Base-by-base conservation (phyloP, 2,113 vertebrate genomes). In the Rhea americana region DNA sequence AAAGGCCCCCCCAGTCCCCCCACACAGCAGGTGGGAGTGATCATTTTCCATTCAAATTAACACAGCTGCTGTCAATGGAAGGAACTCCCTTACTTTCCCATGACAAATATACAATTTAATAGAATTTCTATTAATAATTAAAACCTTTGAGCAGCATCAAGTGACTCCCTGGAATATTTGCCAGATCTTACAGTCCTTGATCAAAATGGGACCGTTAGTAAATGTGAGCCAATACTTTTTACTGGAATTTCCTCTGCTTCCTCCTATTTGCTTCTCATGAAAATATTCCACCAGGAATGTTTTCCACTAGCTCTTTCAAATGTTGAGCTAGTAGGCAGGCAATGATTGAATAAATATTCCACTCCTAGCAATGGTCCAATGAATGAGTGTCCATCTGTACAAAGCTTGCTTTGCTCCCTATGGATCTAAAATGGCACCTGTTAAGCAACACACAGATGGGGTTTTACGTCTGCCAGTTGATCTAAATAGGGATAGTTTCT, bases 341-440 rank as follows among this genome's bases (percentile, higher is more conserved):
- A 91, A 62, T 93, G 82, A 50, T 68, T 92, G 87, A 94, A 91
- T 92, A 96, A 92, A 96, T 91, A 91, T 85, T 85, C 92, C 85
- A 59, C 71, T 85, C 67, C 90, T 95, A 95, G 72, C 72, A 87
- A 55, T 11, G 75, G 72, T 77, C 61, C 75, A 92, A 67, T 95
- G 93, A 96, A 91, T 87, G 91, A 91, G 63, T 72, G 94, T 95
- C 96, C 95, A 95, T 96, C 94, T 95, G 96, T 63, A 96, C 93
- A 93, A 92, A 94, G 87, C 94, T 91, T 93, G 91, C 90, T 92
- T 92, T 93, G 73, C 93, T 96, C 94, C 94, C 93, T 59, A 93
- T 62, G 94, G 96, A 94, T 96, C 91, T 93, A 96, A 96, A 94
- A 95, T 94, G 95, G 94, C 95, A 96, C 95, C 95, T 96, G 95